Base-by-base conservation (phyloP, 2,797 vertebrate species). In the Gouania willdenowi region DNA sequence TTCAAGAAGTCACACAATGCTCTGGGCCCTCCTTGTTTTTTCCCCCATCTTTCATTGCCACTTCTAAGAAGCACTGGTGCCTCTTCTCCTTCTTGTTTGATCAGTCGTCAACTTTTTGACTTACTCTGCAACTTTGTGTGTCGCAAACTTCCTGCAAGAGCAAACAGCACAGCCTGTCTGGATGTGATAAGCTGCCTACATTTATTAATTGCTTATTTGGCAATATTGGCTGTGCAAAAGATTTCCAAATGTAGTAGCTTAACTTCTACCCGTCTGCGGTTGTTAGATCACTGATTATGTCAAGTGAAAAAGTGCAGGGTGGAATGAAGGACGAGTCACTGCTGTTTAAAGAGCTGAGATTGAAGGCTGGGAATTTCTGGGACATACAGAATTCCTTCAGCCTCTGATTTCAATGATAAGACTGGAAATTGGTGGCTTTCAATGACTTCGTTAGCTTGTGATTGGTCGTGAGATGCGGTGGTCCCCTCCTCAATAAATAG, bases 141-240 rank as follows among this genome's bases (percentile, higher is more conserved):
- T 33, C 32, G 23, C 60, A 50, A 74, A 70, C 62, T 61, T 71
- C 50, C 41, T 45, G 37, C 24, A 7, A 56, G 67, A 64, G 35
- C 64, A 50, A 33, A 24, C 63, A 51, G 62, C 50, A 61, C 69
- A 12, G 53, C 63, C 77, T 82, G 79, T 65, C 74, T 58, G 55
- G 26, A 43, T 42, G 67, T 70, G 81, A 82, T 83, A 77, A 85
- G 76, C 65, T 14, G 15, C 42, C 37, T 62, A 58, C 46, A 57
- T 71, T 79, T 77, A 74, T 76, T 74, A 79, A 79, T 84, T 82
- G 72, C 79, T 83, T 81, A 84, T 77, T 82, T 72, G 70, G 79
- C 79, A 73, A 71, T 69, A 71, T 77, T 75, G 48, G 41, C 55
- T 53, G 73, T 77, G 79, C 74, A 70, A 77, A 83, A 77, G 73